Conservation (phyloP, 2,888 invertebrate species). For the Xestia ashworthii region DNA sequence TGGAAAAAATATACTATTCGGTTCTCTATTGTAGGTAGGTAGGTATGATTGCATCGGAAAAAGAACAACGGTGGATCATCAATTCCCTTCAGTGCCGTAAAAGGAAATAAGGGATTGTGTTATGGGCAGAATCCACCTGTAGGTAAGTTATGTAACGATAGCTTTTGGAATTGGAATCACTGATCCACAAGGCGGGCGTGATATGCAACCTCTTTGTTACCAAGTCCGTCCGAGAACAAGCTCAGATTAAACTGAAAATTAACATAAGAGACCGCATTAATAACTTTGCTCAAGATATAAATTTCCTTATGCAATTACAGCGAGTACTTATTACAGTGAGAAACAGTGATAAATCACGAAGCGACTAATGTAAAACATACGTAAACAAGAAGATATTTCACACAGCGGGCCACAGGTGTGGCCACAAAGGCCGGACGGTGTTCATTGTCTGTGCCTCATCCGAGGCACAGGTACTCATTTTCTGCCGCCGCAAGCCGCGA, state of each 20-base stretch:
- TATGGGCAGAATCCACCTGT: constrained; percentile 11
- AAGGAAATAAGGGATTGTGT: constrained; percentile 35
- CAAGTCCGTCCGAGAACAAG: neutral
- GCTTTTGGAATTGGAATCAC: neutral
- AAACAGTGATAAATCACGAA: constrained; percentile 33
- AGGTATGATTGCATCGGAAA: constrained; percentile 7
- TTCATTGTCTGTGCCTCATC: constrained; percentile 71
- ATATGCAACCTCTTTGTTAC: constrained; percentile 14
- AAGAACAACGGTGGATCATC: constrained; percentile 34
- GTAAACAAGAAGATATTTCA: constrained; percentile 61
- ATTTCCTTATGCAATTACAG: constrained; percentile 35
- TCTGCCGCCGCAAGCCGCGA: constrained; percentile 61
- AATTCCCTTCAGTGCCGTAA: constrained; percentile 26
- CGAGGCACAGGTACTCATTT: constrained; percentile 76
- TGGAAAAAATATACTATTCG: neutral
- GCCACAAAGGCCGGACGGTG: constrained; percentile 76
- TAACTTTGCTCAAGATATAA: constrained; percentile 34
- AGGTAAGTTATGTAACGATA: neutral
- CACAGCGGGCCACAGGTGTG: constrained; percentile 71
- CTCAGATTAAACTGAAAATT: constrained; percentile 17
- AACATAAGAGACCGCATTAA: constrained; percentile 7
- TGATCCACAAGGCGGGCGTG: neutral
- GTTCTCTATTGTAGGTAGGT: neutral
- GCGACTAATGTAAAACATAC: constrained; percentile 56
- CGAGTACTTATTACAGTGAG: constrained; percentile 19